Evolutionary conservation across 2,888 invertebrate genomes (phyloP), one percentile per base, ranked within the genome.

Genomic region (Temnothorax unifasciatus): DNA sequence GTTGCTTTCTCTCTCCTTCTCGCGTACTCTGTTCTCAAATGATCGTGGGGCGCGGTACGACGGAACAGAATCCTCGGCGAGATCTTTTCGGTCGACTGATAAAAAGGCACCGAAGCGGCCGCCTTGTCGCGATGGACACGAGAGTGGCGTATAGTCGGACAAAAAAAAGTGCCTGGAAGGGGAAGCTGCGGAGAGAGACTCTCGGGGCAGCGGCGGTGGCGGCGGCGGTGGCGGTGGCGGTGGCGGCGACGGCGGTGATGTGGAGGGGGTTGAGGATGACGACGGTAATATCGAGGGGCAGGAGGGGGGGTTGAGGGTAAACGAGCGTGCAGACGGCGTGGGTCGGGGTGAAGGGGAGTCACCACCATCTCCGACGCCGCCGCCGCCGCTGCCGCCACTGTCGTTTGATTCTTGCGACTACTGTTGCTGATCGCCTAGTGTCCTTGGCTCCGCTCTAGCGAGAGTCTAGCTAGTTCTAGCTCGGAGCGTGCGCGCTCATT

Each of bases 71-170:
- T 91, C 90, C 89, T 90, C 87, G 88, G 88, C 90, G 90, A 91
- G 91, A 89, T 66, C 90, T 93, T 93, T 92, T 92, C 88, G 92
- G 90, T 90, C 88, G 90, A 90, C 91, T 91, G 93, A 93, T 93
- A 93, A 93, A 93, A 93, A 93, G 89, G 89, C 89, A 89, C 88
- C 90, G 89, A 91, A 90, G 91, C 90, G 91, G 88, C 85, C 25
- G 90, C 69, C 87, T 91, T 88, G 90, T 88, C 90, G 89, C 87
- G 89, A 91, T 90, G 91, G 88, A 89, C 90, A 87, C 41, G 69
- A 90, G 89, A 90, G 63, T 64, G 88, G 89, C 89, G 88, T 90
- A 88, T 85, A 88, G 79, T 71, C 85, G 86, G 86, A 85, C 89
- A 88, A 88, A 91, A 89, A 88, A 89, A 91, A 90, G 88, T 86